Base-by-base conservation (phyloP, 2,888 invertebrate species). In the Polydrusus tereticollis region DNA sequence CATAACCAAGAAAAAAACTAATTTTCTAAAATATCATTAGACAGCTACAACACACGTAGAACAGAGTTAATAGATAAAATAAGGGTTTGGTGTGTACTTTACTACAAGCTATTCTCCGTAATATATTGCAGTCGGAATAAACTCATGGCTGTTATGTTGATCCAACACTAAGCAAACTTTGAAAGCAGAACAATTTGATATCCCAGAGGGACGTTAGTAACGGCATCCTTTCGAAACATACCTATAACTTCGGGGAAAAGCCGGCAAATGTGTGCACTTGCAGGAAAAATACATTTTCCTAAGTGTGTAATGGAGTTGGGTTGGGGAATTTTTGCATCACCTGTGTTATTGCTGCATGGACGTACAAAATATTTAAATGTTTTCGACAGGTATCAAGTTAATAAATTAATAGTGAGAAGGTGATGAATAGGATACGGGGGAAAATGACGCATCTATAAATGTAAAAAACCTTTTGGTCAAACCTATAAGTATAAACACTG, bases 111-210 rank as follows among this genome's bases (percentile, higher is more conserved):
- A 26, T 18, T 55, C 29, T 29, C 8, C 45, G 23, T 16, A 23
- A 47, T 23, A 55, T 55, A 55, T 55, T 62, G 26, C 45, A 29
- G 29, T 47, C 14, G 18, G 43, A 45, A 26, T 62, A 62, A 62
- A 47, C 62, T 14, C 18, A 3, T 12, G 16, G 29, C 45, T 18
- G 29, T 47, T 45, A 45, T 33, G 41, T 62, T 43, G 62, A 62
- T 45, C 62, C 43, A 62, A 45, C 47, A 18, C 47, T 62, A 47
- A 29, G 29, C 52, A 55, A 29, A 47, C 45, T 62, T 62, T 47
- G 60, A 47, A 41, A 47, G 62, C 47, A 29, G 43, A 18, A 29
- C 62, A 62, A 62, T 62, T 62, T 62, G 26, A 62, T 62, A 62
- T 62, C 62, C 62, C 62, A 62, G 23, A 45, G 62, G 59, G 45